Conservation (phyloP, 2,797 vertebrate species). For the Urosaurus nigricauda region DNA sequence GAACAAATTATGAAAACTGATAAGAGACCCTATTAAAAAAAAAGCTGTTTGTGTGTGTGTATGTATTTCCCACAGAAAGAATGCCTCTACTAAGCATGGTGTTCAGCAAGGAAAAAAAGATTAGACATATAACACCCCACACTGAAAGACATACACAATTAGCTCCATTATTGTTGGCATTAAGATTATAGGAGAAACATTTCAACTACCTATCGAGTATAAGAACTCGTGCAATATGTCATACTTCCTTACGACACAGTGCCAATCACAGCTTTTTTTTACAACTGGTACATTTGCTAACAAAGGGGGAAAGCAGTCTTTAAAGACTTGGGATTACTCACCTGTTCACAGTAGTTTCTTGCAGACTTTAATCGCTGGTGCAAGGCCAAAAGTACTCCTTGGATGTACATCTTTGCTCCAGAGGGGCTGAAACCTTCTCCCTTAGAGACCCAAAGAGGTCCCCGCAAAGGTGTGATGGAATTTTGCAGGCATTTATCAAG, state of each 20-base stretch:
- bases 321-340: slow-evolving; percentile 78
- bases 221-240: slow-evolving; percentile 79
- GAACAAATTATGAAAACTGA: slow-evolving; percentile 42
- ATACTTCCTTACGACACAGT: slow-evolving; percentile 75
- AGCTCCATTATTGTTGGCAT: slow-evolving; percentile 81
- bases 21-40: slow-evolving; percentile 59
- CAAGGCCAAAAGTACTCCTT: slow-evolving; percentile 78
- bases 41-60: slow-evolving; percentile 11
- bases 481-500: slow-evolving; percentile 82
- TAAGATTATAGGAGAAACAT: slow-evolving; percentile 81
- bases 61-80: slow-evolving; percentile 62
- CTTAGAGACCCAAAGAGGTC: slow-evolving; percentile 78
- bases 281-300: slow-evolving; percentile 64
- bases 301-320: slow-evolving; percentile 67
- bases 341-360: slow-evolving; percentile 80
- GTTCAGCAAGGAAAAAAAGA: slow-evolving; percentile 64
- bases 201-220: slow-evolving; percentile 75
- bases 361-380: slow-evolving; percentile 74
- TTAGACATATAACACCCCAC: slow-evolving; percentile 76
- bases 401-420: slow-evolving; percentile 76
- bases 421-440: slow-evolving; percentile 81
- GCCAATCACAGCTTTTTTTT: slow-evolving; percentile 63
- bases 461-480: slow-evolving; percentile 76
- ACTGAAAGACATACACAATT: slow-evolving; percentile 81
- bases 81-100: slow-evolving; percentile 60